Base-by-base conservation (phyloP, 1,140 invertebrate genomes). In the Lasaia peninsularis region DNA sequence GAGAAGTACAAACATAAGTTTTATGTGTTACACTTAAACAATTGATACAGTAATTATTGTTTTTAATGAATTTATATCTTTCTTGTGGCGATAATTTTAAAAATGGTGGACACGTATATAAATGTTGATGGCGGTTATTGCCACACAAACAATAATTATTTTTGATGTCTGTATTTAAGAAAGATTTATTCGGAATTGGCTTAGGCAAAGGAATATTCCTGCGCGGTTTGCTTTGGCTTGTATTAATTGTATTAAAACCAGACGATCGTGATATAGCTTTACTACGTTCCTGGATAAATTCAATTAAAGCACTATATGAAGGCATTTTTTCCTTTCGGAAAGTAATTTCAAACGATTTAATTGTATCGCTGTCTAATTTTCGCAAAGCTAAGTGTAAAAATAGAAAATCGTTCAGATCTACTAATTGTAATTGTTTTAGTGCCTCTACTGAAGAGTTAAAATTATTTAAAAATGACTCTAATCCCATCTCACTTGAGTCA, bases 281-380 rank as follows among this genome's bases (percentile, higher is more conserved):
- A 63, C 33, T 63, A 56, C 63, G 61, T 52, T 67, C 61, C 24
- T 61, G 40, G 11, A 67, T 44, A 56, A 67, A 67, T 28, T 58
- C 33, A 14, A 64, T 59, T n/a, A 67, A 50, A 56, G 37, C 56
- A 34, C 52, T 31, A 48, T 56, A 62, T 8, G 54, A 24, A 18
- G 51, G 56, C 56, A 68, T 64, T 54, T 62, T 59, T 44, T 69
- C 31, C 44, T 65, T 57, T 28, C 66, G 56, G 40, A 60, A 48
- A 7, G 58, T 65, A 21, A 66, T 56, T 63, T 69, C 67, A 40
- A 69, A 69, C 33, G 59, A 56, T 55, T 65, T 69, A 34, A 65
- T 21, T 31, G 62, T 69, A 7, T 69, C 62, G 5, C 57, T 58
- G 48, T 69, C 63, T 31, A 69, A 59, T 32, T 59, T 60, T 54